Evolutionary conservation across 2,888 invertebrate genomes (phyloP).

Genomic region (Lamellibrachia columna): DNA sequence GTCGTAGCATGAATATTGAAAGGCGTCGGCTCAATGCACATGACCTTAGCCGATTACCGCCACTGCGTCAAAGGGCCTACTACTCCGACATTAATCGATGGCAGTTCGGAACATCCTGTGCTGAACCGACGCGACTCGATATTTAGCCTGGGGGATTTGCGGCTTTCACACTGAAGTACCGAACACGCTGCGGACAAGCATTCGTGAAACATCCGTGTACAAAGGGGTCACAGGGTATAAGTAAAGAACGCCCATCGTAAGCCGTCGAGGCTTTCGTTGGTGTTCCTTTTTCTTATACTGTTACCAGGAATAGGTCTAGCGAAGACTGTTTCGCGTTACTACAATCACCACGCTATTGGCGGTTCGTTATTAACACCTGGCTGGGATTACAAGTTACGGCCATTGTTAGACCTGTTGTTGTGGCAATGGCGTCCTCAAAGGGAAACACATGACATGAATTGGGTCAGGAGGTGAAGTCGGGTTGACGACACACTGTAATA

Average conservation of each 20-base stretch:
- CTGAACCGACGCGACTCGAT: neutral
- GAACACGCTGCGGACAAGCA: neutral
- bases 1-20: neutral
- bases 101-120: neutral
- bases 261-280: neutral
- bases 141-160: neutral
- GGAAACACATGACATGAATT: neutral
- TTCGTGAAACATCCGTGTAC: neutral
- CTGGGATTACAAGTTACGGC: neutral
- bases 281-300: neutral
- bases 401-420: neutral
- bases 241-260: neutral
- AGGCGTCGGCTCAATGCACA: neutral
- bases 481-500: neutral
- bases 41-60: neutral
- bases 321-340: neutral
- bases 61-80: neutral
- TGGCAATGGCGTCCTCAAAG: neutral
- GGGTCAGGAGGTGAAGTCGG: neutral
- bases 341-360: neutral
- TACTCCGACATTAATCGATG: neutral
- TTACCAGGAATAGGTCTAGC: neutral
- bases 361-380: constrained; percentile 4
- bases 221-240: neutral
- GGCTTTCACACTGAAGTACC: neutral